Evolutionary conservation across 2,797 vertebrate species (phyloP).

Genomic region (Scarus forsteni): DNA sequence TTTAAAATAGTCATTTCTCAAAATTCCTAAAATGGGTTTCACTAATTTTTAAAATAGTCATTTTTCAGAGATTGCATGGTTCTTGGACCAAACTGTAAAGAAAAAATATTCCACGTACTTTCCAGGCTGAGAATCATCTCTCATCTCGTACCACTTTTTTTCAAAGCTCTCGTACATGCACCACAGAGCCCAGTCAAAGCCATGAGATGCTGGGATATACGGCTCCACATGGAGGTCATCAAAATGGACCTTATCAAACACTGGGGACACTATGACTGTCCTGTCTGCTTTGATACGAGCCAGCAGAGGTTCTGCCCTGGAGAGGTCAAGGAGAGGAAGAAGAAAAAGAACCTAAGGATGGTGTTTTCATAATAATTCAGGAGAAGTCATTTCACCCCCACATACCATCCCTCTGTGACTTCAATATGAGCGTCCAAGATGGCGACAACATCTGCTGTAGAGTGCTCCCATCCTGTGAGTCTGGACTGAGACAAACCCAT

Average conservation of each 20-base stretch:
- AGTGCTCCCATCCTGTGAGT: conserved; percentile 76
- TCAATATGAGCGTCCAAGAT: conserved; percentile 87
- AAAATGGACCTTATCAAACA: conserved; percentile 83
- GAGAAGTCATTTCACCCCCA: too few species aligned
- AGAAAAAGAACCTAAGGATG: not conserved
- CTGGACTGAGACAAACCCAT: conserved; percentile 79
- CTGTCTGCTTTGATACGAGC: conserved; percentile 81
- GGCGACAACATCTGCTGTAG: conserved; percentile 80
- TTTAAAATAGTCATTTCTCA: too few species aligned
- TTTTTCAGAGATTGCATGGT: too few species aligned
- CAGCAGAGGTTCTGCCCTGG: conserved; percentile 84
- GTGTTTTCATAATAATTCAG: too few species aligned
- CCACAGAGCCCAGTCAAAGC: conserved; percentile 86
- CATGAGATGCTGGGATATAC: conserved; percentile 62
- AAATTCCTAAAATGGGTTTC: too few species aligned
- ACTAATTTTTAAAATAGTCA: too few species aligned
- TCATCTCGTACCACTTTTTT: conserved; percentile 65
- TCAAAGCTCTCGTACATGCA: conserved; percentile 74
- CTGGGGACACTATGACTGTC: conserved; percentile 77
- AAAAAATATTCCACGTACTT: conserved; percentile 67
- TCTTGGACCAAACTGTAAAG: not conserved
- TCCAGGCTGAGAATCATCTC: conserved; percentile 78
- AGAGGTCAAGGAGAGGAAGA: not conserved
- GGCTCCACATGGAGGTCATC: conserved; percentile 73
- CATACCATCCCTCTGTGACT: conserved; percentile 74